These are phyloP conservation scores for Karalla daura DNA, from an alignment of 2,797 vertebrate species.

Conservation along the genomic window DNA sequence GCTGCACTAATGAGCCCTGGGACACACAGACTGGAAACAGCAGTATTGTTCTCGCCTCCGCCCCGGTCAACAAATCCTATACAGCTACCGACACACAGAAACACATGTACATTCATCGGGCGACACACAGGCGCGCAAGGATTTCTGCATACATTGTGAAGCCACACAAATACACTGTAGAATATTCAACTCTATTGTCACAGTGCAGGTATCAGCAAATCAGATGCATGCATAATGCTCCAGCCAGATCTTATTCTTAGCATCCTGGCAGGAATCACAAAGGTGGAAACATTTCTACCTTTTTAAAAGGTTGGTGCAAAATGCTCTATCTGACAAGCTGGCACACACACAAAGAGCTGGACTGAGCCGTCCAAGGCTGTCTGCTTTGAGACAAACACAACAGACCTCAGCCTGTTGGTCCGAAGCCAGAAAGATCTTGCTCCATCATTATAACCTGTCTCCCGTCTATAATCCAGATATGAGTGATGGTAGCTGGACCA, in stretches of 20 bases:
- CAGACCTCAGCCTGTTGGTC: constrained; percentile 51
- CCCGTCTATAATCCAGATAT: constrained; percentile 60
- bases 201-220: constrained; percentile 12
- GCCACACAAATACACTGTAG: constrained; percentile 21
- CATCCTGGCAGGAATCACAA: constrained; percentile 17
- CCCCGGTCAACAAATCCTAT: constrained; percentile 65
- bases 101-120: constrained; percentile 42
- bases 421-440: constrained; percentile 44
- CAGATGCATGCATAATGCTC: background rate
- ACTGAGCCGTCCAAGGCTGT: constrained; percentile 37
- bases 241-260: background rate
- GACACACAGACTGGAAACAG: constrained; percentile 79
- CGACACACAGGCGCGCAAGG: constrained; percentile 34
- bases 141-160: constrained; percentile 23
- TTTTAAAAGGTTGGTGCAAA: constrained; percentile 53
- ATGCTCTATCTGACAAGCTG: constrained; percentile 39
- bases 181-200: constrained; percentile 4
- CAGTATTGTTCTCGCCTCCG: constrained; percentile 75
- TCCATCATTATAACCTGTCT: constrained; percentile 63
- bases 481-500: constrained; percentile 49
- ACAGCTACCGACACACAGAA: constrained; percentile 53
- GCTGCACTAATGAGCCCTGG: constrained; percentile 79
- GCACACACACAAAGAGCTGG: constrained; percentile 43
- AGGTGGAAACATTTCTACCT: constrained; percentile 33
- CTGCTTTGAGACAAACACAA: constrained; percentile 58